Conservation (phyloP, 53 echinoderm and acorn worm genomes). For the Luidia sarsii region DNA sequence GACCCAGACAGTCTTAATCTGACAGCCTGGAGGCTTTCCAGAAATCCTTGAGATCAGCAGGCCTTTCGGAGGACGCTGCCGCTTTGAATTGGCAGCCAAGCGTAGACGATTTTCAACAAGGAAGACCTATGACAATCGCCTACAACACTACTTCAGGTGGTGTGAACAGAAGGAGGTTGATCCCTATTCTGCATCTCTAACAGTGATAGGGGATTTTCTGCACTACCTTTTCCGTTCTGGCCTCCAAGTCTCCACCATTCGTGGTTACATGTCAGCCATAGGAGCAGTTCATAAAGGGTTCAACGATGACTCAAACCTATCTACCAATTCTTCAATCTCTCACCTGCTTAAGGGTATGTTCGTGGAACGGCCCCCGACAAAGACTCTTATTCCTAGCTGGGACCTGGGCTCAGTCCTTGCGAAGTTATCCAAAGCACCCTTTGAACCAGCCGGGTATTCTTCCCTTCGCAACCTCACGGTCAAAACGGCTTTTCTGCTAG, state of each 20-base stretch:
- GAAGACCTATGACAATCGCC: conserved; percentile 3
- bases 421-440: background rate
- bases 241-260: background rate
- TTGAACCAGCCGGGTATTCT: background rate
- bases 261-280: conserved; percentile 6
- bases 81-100: background rate
- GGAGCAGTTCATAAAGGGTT: background rate
- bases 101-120: background rate
- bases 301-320: background rate
- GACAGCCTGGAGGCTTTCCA: conserved; percentile 10
- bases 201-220: background rate
- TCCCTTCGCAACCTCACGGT: background rate
- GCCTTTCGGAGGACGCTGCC: conserved; percentile 30
- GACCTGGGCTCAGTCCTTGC: background rate
- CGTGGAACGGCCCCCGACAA: conserved; percentile 1
- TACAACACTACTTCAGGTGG: conserved; percentile 1
- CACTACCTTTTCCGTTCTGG: conserved; percentile 17
- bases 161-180: background rate
- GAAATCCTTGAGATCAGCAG: background rate
- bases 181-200: background rate
- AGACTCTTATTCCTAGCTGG: background rate
- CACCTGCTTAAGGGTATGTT: conserved; percentile 21
- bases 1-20: conserved; percentile 33
- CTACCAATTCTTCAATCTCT: background rate
- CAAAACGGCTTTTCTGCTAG: background rate